These are phyloP conservation scores for Xiphydria camelus DNA, from an alignment of 2,888 invertebrate species.

Conservation along the genomic window DNA sequence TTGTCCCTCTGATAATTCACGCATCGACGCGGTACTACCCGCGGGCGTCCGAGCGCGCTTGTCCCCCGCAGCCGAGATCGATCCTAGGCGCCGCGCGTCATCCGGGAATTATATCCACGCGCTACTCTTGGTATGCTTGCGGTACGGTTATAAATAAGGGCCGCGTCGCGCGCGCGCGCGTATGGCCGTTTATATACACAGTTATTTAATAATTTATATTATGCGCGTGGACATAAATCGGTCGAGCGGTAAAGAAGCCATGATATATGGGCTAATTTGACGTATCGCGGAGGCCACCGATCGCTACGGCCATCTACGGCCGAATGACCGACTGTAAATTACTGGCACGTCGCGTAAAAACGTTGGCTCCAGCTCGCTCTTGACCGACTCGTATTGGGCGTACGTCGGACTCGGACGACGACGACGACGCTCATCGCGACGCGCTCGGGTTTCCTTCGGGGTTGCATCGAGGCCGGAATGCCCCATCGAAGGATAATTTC, in stretches of 20 bases:
- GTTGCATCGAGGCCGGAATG: no score
- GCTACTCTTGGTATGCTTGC: no score
- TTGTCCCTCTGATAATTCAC: slow-evolving; percentile 47
- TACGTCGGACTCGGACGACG: slow-evolving; percentile 21
- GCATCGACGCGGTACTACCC: slow-evolving; percentile 26
- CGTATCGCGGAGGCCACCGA: slow-evolving; percentile 52
- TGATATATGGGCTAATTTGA: slow-evolving; percentile 57
- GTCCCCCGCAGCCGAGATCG: no score
- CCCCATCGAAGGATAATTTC: no score
- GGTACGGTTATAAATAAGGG: no score
- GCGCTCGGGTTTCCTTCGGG: slow-evolving; percentile 7
- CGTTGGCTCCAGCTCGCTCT: slow-evolving; percentile 27
- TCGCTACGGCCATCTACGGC: slow-evolving; percentile 51
- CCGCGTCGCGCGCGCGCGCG: not conserved
- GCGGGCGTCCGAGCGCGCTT: no score
- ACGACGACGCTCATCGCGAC: slow-evolving; percentile 20
- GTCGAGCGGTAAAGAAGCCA: slow-evolving; percentile 48
- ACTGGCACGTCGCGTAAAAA: slow-evolving; percentile 53
- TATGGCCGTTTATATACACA: no score
- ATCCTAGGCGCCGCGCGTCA: no score
- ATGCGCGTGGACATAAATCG: slow-evolving; percentile 55
- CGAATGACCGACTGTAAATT: slow-evolving; percentile 57
- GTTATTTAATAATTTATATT: slow-evolving; percentile 58
- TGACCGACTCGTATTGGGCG: slow-evolving; percentile 27
- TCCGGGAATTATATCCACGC: no score